Evolutionary conservation across 2,888 invertebrate genomes (phyloP), one percentile per base, ranked within the genome.

Genomic region (Empis stercorea): DNA sequence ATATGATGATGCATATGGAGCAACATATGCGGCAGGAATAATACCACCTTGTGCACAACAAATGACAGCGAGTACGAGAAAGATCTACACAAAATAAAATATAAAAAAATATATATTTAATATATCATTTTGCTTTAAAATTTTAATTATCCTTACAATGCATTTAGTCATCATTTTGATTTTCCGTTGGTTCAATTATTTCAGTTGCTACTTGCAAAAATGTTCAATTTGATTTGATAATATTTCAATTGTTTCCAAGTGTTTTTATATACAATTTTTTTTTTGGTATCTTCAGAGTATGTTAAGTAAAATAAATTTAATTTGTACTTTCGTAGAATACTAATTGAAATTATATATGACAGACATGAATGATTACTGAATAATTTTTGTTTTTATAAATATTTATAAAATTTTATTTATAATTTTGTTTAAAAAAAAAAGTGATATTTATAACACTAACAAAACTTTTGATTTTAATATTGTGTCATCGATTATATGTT

Each of bases 1-100:
- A 68, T 82, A 86, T 13, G 82, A 83, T 56, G 76, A 78, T 45
- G 85, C 84, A 56, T 83, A 84, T 4, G 85, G 84, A 1, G 84
- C 80, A 4, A 84, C 72, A 49, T 76, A 75, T 46, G 77, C 74
- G 4, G 79, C 79, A n/a, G 66, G 62, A 20, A 65, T 54, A 6
- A 66, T 57, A 30, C 65, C 66, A 57, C 65, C 57, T 43, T 62
- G 58, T 17, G 58, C 51, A 61, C 71, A 40, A 67, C 69, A 41
- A 46, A 57, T 49, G 23, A 58, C 52, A 32, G 53, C 56, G 40
- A 60, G 39, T 16, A 62, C 53, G 44, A 59, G 54, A 45, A 65
- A 49, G 44, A 66, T 60, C 68, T 66, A 51, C 9, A 10, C 11
- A 44, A 15, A 30, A 2, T 3, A 11, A 30, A 30, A 11, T 34